Evolutionary conservation across 1,140 invertebrate genomes (phyloP), one percentile per base, ranked within the genome.

Genomic region (Leptestheria dahalacensis): DNA sequence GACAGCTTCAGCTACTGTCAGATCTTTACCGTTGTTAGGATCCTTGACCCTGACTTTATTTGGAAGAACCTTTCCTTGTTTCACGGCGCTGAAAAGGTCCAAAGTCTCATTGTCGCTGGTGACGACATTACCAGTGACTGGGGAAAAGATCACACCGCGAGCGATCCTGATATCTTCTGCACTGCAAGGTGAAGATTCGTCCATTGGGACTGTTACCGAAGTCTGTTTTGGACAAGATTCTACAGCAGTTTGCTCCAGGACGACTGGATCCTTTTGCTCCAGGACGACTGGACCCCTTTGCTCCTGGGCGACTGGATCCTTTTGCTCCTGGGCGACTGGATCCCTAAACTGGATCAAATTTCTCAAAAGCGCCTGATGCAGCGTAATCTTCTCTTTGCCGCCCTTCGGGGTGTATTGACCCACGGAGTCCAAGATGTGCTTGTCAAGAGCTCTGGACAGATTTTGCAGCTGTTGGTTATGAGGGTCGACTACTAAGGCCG

Each of bases 351-450:
- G 66, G 21, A 91, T 77, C 57, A 81, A 79, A 47, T 77, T 76
- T 65, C 78, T 76, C 46, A 77, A 73, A 53, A 96, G 83, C 9
- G 89, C 88, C 69, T 88, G 82, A 68, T 83, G 82, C 77, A 96
- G 82, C 4, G 82, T 82, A 73, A 68, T 26, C 65, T 84, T 74
- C 68, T 70, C 73, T 65, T 78, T 78, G 23, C 71, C 70, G 26
- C 72, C 71, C 59, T 75, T 57, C 1, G 63, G 54, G 18, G 72
- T 77, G 69, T 87, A 88, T 69, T 83, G 80, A 3, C 90, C 88
- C 28, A 80, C 85, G 21, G 75, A 73, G 70, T 93, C 84, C 59
- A 93, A 68, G 41, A 93, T 77, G 63, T 82, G 79, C 67, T 84
- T 84, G 56, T 88, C 83, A 62, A 91, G 74, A 58, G 84, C 87